Evolutionary conservation across 2,113 vertebrate genomes (phyloP), one percentile per base, ranked within the genome.

Genomic region (Aix galericulata): DNA sequence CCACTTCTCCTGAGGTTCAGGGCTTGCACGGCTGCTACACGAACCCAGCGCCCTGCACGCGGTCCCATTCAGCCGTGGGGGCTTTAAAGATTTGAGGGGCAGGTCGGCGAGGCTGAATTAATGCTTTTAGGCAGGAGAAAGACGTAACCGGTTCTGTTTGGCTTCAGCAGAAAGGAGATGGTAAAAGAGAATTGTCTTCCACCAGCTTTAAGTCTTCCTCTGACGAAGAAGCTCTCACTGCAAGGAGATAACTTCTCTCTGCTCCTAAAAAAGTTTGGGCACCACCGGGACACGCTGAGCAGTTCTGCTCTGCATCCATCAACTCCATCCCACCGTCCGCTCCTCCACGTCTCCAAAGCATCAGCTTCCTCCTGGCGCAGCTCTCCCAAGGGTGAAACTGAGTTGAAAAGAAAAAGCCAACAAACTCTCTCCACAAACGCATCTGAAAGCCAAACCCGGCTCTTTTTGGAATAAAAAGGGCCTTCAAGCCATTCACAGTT

Each of bases 261-360:
- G 9, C 1, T 4, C 11, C n/a, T 50, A 44, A 42, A 82, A 25
- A n/a, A 29, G 31, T 32, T 11, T 66, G 72, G 56, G 55, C 77
- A 56, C 2, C 14, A 52, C 52, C 59, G 71, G 42, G 62, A 85
- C 31, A 17, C 6, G 9, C 72, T 31, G 27, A 42, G 2, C n/a
- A 40, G 7, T 10, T 55, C 26, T 8, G 53, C 63, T 46, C 1
- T 50, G 25, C 13, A 3, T 17, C 23, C 11, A 13, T 27, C 64
- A 12, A 13, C 20, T 29, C 77, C 55, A 13, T 0, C 21, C 23
- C 48, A 25, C 0, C 0, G 13, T 42, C 48, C 34, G 7, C 32
- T 68, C 53, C 83, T 76, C 34, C 67, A 46, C 15, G 7, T 10
- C 58, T 44, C 58, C 58, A 36, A 58, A 71, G 44, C 66, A 64